Base-by-base conservation (phyloP, 2,888 invertebrate species). In the Eupithecia vulgata region DNA sequence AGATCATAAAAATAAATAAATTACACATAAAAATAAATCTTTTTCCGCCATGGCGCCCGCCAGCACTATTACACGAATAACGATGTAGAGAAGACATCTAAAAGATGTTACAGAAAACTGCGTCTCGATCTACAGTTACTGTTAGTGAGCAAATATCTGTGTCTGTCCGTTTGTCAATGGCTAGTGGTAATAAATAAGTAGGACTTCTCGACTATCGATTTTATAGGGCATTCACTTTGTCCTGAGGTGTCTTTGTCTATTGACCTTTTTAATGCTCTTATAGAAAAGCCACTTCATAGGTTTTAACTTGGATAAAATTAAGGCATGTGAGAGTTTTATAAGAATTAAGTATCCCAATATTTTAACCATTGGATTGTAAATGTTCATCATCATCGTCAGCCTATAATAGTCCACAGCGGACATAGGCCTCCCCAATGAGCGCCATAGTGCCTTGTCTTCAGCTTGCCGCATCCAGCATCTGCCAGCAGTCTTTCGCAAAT, bases 21-120 rank as follows among this genome's bases (percentile, higher is more conserved):
- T 75, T 71, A 75, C 66, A 65, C 71, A 74, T 67, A 76, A 77
- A 72, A 40, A 71, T 80, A 79, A 81, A 76, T 76, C 77, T 68
- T 74, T 78, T 80, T 81, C 77, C 57, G 57, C 57, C 77, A 77
- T 85, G 83, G 84, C 81, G 77, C 81, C 81, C 83, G 81, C 82
- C 83, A 84, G 86, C 87, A 81, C 82, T 84, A 86, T 87, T 86
- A 87, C 76, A 81, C 75, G 25, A 40, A 81, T 81, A 81, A 85
- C 86, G 85, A 86, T 84, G 83, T 84, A 82, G 83, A 85, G 83
- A 84, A 86, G 87, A 86, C 85, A 68, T 76, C 69, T 75, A 71
- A 73, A 40, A 65, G 65, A 65, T 40, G 65, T 65, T 61, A 40
- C 76, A 74, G 77, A 76, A 77, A 77, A 79, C 78, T 74, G 74